A percentile compares a stretch with the other conserved stretches of the same genome.
Evolutionary conservation across 1,140 invertebrate species (phyloP).

Genomic region (Leucophenga varia): DNA sequence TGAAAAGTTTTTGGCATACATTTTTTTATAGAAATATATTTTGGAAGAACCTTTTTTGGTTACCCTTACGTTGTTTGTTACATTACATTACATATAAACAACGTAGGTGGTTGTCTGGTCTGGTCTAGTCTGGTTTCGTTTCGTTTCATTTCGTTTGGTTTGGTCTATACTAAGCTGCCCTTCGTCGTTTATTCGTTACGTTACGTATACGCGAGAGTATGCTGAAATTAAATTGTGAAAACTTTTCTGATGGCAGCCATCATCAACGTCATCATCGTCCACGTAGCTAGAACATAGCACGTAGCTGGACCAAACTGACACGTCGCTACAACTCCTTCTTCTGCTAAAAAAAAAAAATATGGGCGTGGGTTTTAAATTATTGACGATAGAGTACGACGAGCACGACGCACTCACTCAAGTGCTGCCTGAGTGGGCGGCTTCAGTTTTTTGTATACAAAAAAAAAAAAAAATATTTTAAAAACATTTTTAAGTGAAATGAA

Average conservation of each 20-base stretch:
- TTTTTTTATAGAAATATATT: no score
- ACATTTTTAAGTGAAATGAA: conserved; percentile 40
- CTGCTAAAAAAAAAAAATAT: no score
- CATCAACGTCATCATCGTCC: conserved; percentile 30
- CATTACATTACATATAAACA: no score
- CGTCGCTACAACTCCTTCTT: no score
- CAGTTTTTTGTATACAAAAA: conserved; percentile 32
- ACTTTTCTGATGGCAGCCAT: conserved; percentile 49
- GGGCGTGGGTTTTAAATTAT: conserved; percentile 23
- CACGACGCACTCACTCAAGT: conserved; percentile 26
- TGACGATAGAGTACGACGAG: no score
- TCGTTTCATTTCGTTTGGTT: conserved; percentile 29
- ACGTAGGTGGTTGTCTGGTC: conserved; percentile 4
- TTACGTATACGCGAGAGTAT: conserved; percentile 40
- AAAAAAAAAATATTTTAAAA: no score
- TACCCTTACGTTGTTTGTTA: conserved; percentile 40
- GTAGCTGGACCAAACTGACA: no score
- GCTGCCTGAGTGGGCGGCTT: conserved; percentile 25
- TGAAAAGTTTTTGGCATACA: no score
- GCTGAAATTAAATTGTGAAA: conserved; percentile 56
- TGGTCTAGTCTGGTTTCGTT: conserved; percentile 14
- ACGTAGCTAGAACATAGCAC: no score
- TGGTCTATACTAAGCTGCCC: background rate
- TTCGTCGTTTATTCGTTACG: conserved; percentile 2
- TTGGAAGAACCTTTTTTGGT: conserved; percentile 23